Evolutionary conservation across 2,888 invertebrate genomes (phyloP).

Genomic region (Blastobasis lacticolella): DNA sequence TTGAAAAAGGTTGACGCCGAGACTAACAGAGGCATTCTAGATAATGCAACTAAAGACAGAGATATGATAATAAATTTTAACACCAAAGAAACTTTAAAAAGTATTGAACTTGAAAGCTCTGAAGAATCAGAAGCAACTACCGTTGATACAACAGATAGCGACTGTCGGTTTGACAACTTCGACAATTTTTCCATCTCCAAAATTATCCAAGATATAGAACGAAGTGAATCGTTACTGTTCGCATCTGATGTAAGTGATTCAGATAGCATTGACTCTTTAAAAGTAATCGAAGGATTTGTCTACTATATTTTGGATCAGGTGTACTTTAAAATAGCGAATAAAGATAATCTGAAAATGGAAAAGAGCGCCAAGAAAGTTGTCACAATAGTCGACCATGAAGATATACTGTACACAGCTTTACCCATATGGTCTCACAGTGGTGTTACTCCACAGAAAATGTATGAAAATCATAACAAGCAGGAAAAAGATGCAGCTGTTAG

Average conservation of each 20-base stretch:
- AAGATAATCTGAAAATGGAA: conserved; percentile 21
- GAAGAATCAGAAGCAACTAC: not conserved
- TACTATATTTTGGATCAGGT: conserved; percentile 51
- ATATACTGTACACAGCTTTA: conserved; percentile 49
- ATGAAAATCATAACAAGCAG: no score
- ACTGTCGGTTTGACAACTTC: conserved; percentile 1
- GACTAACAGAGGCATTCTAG: no score
- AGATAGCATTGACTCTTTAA: conserved; percentile 26
- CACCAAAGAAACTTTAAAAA: conserved; percentile 3
- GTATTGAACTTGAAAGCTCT: not conserved
- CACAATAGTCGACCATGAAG: conserved; percentile 55
- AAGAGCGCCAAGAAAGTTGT: conserved; percentile 35
- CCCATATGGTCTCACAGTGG: conserved; percentile 25
- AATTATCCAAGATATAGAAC: conserved; percentile 45
- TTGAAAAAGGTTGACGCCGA: conserved; percentile 33
- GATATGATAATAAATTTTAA: conserved; percentile 9
- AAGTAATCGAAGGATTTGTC: conserved; percentile 48
- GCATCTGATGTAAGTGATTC: conserved; percentile 39
- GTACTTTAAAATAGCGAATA: conserved; percentile 30
- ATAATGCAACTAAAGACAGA: conserved; percentile 5
- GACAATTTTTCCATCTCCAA: conserved; percentile 29
- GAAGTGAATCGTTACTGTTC: conserved; percentile 34
- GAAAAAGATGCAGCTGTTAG: no score
- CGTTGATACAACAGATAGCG: not conserved
- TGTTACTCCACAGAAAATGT: not conserved